phyloP scores from a whole-genome alignment of 2,113 vertebrate species.

The Falco punctatus region DNA sequence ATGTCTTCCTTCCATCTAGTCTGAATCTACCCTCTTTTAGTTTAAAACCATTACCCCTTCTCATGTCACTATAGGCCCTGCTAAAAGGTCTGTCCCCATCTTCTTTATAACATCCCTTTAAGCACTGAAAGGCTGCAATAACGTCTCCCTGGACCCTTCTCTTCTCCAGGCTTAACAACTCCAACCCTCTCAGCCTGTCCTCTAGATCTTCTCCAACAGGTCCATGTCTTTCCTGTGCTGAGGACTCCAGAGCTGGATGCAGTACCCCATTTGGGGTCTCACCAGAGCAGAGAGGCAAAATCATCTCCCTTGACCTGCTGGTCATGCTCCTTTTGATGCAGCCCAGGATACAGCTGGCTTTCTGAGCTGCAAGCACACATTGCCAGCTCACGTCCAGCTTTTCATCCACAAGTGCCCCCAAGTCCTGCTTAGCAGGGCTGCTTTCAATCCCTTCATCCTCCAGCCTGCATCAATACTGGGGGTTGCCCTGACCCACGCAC shows the following conservation, averaged over 20 bases:
- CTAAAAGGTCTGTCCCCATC: neutral
- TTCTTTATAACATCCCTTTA: neutral
- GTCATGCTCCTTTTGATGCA: neutral
- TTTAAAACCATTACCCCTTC: neutral
- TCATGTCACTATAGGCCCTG: neutral
- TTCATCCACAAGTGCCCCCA: too few relatives aligned
- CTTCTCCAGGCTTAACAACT: neutral
- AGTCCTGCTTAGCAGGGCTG: too few relatives aligned
- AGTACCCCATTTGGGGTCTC: neutral
- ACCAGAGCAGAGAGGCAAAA: neutral
- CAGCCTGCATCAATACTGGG: too few relatives aligned
- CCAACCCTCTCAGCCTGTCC: neutral
- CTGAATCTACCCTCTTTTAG: neutral
- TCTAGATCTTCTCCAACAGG: neutral
- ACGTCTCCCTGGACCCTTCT: neutral
- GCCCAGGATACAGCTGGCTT: neutral
- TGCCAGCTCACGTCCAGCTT: too few relatives aligned
- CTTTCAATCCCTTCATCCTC: too few relatives aligned
- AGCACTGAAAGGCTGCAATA: neutral
- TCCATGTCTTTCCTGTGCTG: neutral
- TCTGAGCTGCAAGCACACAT: neutral
- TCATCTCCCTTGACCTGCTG: neutral
- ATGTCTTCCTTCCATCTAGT: neutral
- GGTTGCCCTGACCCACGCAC: too few relatives aligned
- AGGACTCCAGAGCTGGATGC: neutral